Base-by-base conservation (phyloP, 2,113 vertebrate species). In the Psettodes erumei region DNA sequence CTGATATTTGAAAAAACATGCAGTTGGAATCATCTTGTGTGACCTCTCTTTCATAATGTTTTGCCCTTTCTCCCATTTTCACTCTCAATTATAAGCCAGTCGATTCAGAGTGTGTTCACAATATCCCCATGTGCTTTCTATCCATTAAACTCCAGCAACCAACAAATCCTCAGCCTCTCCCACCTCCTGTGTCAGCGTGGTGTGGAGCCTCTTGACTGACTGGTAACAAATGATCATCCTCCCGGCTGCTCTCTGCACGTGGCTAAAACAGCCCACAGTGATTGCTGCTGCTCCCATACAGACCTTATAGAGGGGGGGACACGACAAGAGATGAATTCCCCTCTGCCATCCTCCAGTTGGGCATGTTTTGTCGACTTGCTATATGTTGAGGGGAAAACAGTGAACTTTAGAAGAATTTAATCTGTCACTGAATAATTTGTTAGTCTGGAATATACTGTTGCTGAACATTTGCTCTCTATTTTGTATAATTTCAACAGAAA, bases 191-290 rank as follows among this genome's bases (percentile, higher is more conserved):
- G 32, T 71, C 40, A 18, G 23, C 69, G 60, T 62, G 67, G 55
- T 65, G 61, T 61, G 45, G 2, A 78, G 53, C 55, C 37, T 62
- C 38, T 64, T 53, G 53, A 82, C 61, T 71, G 74, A 75, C 63
- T 18, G n/a, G 60, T 64, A 67, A 83, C 70, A 77, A 79, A 84
- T 48, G 70, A 83, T 83, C 70, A 48, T 79, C 51, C 25, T 64
- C 47, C 48, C 40, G 69, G 59, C 72, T 51, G 71, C 60, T 75
- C 62, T 76, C 11, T 45, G 42, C 33, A 16, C 56, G 28, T 9
- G 47, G 45, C 19, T 75, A 43, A 71, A 72, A 66, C 2, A 47
- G 68, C 37, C 66, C 40, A 25, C 37, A 43, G 50, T 19, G 28
- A 21, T 43, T 21, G 42, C 64, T 61, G 38, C 48, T 74, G 53